Percentiles rank a stretch among this genome's conserved stretches.
Conservation (phyloP, 2,113 vertebrate species). For the Corynorhinus townsendii region DNA sequence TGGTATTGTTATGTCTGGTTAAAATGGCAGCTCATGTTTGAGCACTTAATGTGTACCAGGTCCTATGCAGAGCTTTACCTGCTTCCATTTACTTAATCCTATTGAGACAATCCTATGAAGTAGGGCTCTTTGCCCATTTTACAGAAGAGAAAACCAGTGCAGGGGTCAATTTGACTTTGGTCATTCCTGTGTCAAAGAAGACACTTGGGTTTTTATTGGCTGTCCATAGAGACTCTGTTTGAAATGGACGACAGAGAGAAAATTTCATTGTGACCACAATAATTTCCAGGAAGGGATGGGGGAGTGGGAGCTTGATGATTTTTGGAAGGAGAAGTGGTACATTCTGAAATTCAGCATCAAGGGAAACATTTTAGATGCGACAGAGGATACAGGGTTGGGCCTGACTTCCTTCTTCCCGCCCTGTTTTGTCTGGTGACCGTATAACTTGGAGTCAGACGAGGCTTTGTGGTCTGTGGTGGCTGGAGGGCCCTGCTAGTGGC, state of each 20-base stretch:
- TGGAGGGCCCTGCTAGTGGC: constrained; percentile 5
- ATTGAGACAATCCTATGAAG: not conserved
- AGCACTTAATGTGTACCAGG: not conserved
- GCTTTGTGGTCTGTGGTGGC: constrained; percentile 57
- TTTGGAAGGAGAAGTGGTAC: constrained; percentile 31
- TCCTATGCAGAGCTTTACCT: not conserved
- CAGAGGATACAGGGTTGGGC: not conserved
- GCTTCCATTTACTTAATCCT: not conserved
- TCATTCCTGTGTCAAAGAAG: not conserved
- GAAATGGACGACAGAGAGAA: constrained; percentile 56
- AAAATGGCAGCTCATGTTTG: not conserved
- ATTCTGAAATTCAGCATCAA: not conserved
- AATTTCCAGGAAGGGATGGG: constrained; percentile 62
- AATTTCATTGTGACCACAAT: constrained; percentile 52
- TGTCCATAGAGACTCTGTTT: not conserved
- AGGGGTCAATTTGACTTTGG: not conserved
- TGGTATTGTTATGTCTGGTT: not conserved
- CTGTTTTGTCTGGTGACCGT: not conserved
- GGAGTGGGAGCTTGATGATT: not conserved
- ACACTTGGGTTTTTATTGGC: not conserved
- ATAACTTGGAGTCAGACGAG: constrained; percentile 4
- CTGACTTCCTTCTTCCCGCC: not conserved
- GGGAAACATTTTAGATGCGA: not conserved
- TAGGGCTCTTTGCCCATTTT: not conserved
- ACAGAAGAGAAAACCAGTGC: not conserved